Evolutionary conservation across 2,888 invertebrate genomes (phyloP), one percentile per base, ranked within the genome.

Genomic region (Dryobotodes eremita): DNA sequence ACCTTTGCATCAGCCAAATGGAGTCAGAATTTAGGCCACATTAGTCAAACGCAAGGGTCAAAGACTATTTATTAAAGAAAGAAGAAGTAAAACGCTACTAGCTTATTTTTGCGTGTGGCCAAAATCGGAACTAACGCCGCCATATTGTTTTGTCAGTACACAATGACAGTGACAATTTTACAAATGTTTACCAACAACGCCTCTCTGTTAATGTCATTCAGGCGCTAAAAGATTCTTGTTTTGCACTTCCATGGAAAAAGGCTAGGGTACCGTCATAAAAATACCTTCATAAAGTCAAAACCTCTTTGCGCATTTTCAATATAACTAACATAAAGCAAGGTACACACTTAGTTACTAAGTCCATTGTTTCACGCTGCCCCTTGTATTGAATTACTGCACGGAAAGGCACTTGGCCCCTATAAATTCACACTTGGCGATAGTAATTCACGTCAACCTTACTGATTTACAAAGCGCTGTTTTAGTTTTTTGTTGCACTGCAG

Each of bases 381-480:
- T 75, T 75, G 84, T 87, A 87, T 88, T 89, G 88, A 89, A 88
- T 89, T 83, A 88, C 87, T 80, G 86, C 85, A 88, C 82, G 83
- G 77, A 89, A 89, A 88, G 68, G 88, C 88, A 87, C 89, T 86
- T 86, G 76, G 86, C 89, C 84, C 77, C 91, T 82, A 94, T 94
- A 94, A 94, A 94, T 94, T 92, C 90, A 88, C 92, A 87, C 92
- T 86, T 89, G 80, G 90, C 88, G 86, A 91, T 93, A 92, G 92
- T 95, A 94, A 94, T 93, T 95, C 93, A 95, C 91, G 93, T 92
- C 94, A 88, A 87, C 89, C 86, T 78, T 86, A 80, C 85, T 92
- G 94, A 93, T 94, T 94, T 94, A 94, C 94, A 89, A 88, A 88
- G 87, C 81, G 69, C 83, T 78, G 71, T 76, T 80, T 90, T 90